Percentiles rank a stretch among this genome's conserved stretches.
phyloP scores from a whole-genome alignment of 2,113 vertebrate genomes.

The Sigmodon hispidus region DNA sequence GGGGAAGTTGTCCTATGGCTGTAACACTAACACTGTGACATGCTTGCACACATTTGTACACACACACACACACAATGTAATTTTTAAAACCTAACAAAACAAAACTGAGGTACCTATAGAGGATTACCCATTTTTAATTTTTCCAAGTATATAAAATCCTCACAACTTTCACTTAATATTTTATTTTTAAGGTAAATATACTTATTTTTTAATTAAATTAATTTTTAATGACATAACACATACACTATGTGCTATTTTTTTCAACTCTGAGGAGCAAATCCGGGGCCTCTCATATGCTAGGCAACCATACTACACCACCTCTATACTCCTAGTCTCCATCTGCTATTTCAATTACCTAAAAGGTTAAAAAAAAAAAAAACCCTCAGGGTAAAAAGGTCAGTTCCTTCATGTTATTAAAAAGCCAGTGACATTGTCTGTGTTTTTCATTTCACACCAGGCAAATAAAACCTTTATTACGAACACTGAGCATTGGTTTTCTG shows the following conservation, averaged over 20 bases:
- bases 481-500: background rate
- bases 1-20: background rate
- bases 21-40: background rate
- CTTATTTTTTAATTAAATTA: background rate
- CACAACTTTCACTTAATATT: conserved; percentile 14
- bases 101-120: background rate
- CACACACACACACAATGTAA: background rate
- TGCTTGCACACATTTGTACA: accelerated
- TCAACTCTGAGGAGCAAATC: background rate
- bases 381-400: conserved; percentile 10
- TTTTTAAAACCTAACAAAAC: background rate
- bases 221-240: background rate
- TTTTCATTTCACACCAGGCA: conserved; percentile 41
- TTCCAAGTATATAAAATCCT: conserved; percentile 45
- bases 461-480: background rate
- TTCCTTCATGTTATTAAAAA: conserved; percentile 32
- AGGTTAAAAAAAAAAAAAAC: background rate
- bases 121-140: conserved; percentile 25
- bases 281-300: background rate
- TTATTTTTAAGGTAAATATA: conserved; percentile 16
- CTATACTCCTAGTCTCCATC: background rate
- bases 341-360: conserved; percentile 47
- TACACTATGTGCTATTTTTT: conserved; percentile 9
- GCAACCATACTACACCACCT: background rate
- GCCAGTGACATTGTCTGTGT: background rate